Percentiles rank a stretch among this genome's conserved stretches.
These are phyloP conservation scores for Anisognathus igniventris DNA, from an alignment of 2,797 vertebrate species.

Conservation along the genomic window DNA sequence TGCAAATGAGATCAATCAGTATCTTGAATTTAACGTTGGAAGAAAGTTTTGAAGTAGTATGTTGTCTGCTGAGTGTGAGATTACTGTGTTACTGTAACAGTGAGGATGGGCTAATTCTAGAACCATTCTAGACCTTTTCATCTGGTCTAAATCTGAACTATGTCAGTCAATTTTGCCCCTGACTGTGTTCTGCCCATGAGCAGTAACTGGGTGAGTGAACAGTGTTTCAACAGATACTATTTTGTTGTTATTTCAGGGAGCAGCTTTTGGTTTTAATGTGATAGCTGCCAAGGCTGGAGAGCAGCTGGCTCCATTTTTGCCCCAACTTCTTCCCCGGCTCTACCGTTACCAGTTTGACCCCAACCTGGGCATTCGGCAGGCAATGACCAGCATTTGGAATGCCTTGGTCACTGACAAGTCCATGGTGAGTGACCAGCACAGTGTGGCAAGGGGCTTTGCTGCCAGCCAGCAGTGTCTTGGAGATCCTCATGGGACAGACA, in stretches of 20 bases:
- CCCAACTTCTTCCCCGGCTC: constrained; percentile 92
- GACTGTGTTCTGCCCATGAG: not conserved
- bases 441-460: not conserved
- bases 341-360: constrained; percentile 99
- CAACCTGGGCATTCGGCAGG: constrained; percentile 92
- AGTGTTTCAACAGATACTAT: not conserved
- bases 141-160: not conserved
- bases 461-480: not conserved
- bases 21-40: not conserved
- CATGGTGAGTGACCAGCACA: constrained; percentile 71
- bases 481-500: not conserved
- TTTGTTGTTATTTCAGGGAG: constrained; percentile 79
- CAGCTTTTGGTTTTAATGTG: constrained; percentile 97
- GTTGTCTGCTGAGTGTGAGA: not conserved
- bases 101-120: not conserved
- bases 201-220: not conserved
- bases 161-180: not conserved
- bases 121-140: not conserved
- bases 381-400: constrained; percentile 99
- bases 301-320: constrained; percentile 90
- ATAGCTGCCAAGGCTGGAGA: constrained; percentile 95
- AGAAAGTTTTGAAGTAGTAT: not conserved
- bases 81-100: not conserved
- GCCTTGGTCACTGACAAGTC: constrained; percentile 93
- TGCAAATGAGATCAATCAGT: not conserved